These are phyloP conservation scores for Spilarctia lutea DNA, from an alignment of 2,888 invertebrate genomes.

Conservation along the genomic window DNA sequence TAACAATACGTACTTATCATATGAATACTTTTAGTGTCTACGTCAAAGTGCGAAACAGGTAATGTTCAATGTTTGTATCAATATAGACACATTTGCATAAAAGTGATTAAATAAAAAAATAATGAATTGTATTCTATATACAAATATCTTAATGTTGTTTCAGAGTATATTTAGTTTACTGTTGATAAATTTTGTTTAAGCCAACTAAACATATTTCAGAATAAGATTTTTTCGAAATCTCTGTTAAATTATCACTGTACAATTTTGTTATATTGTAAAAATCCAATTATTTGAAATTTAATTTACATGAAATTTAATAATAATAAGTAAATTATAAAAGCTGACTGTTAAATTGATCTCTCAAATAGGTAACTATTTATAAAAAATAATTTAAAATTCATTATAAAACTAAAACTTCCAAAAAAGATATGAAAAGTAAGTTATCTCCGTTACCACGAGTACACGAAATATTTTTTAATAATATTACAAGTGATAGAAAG, in stretches of 20 bases:
- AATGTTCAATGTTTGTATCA: neutral
- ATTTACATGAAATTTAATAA: neutral
- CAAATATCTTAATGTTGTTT: neutral
- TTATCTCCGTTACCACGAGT: neutral
- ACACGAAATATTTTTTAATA: slow-evolving; percentile 39
- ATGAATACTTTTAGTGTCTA: slow-evolving; percentile 43
- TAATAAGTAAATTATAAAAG: too few species aligned
- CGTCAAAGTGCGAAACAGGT: slow-evolving; percentile 9
- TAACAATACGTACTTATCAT: slow-evolving; percentile 28
- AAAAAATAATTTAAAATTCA: neutral
- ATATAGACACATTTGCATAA: slow-evolving; percentile 11
- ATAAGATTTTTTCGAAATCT: neutral
- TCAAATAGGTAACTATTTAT: too few species aligned
- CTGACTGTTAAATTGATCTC: too few species aligned
- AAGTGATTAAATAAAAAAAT: neutral
- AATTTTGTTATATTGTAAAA: neutral
- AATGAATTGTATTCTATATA: neutral
- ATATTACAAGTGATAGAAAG: slow-evolving; percentile 29
- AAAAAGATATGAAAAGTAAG: neutral
- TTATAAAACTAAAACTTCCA: neutral
- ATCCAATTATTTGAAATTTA: neutral
- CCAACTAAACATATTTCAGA: neutral
- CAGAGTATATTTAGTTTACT: neutral
- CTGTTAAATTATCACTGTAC: neutral
- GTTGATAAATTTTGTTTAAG: neutral